Conservation (phyloP, 1,140 invertebrate species). For the Nasonia vitripennis region DNA sequence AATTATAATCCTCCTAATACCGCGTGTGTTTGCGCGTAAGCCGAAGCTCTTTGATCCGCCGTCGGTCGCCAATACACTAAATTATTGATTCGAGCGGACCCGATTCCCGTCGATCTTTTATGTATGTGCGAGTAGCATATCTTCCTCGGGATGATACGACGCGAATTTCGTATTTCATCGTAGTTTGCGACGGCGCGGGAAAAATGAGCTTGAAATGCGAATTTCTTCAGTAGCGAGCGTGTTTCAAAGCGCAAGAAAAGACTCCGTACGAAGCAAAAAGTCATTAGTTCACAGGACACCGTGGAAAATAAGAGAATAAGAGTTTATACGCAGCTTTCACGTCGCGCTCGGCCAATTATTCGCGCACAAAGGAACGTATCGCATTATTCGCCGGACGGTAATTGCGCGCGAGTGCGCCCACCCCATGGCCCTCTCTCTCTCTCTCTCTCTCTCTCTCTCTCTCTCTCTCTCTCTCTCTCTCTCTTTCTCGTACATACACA, state of each 20-base stretch:
- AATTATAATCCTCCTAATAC: slow-evolving; percentile 20
- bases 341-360: neutral
- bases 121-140: too few species aligned
- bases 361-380: slow-evolving; percentile 11
- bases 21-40: neutral
- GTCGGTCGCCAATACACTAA: neutral
- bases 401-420: neutral
- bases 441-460: too few species aligned
- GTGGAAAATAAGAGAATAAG: neutral
- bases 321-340: neutral
- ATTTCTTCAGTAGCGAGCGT: neutral
- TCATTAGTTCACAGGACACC: neutral
- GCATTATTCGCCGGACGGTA: slow-evolving; percentile 14
- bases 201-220: neutral
- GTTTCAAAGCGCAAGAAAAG: neutral
- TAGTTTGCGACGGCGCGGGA: too few species aligned
- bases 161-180: neutral
- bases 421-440: neutral
- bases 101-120: too few species aligned
- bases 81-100: neutral
- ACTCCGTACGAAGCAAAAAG: too few species aligned
- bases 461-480: neutral
- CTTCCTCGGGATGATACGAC: too few species aligned
- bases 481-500: neutral
- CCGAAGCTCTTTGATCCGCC: neutral